These are phyloP conservation scores for Falco rusticolus DNA, from an alignment of 2,797 vertebrate species.

Conservation along the genomic window DNA sequence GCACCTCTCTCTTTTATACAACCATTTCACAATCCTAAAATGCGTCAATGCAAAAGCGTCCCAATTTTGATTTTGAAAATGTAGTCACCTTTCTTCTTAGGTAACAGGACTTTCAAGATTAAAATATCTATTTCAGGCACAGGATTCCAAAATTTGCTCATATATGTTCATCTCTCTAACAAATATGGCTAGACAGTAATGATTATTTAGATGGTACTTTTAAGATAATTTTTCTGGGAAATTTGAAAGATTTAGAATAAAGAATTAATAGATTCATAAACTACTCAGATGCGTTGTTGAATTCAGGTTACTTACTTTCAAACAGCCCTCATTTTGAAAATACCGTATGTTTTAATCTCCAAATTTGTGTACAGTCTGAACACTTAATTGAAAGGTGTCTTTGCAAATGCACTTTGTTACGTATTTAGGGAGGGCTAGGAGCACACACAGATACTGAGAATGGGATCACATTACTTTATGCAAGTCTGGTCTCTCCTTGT, in stretches of 20 bases:
- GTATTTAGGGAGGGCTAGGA: neutral
- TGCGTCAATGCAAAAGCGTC: neutral
- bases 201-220: neutral
- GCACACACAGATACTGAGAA: neutral
- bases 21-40: neutral
- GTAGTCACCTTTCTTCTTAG: neutral
- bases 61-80: constrained; percentile 10
- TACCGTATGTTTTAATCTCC: neutral
- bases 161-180: neutral
- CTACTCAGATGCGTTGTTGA: neutral
- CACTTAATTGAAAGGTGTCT: neutral
- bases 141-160: neutral
- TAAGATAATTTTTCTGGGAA: neutral
- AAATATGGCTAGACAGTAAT: neutral
- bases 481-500: neutral
- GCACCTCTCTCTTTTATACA: neutral
- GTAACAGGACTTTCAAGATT: neutral
- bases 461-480: neutral
- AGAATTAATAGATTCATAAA: neutral
- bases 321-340: neutral
- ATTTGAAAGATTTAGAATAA: neutral
- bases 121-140: neutral
- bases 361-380: neutral
- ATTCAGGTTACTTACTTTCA: neutral
- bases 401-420: neutral